These are phyloP conservation scores for Smutsia temminckii DNA, from an alignment of 2,797 vertebrate genomes.

Conservation along the genomic window DNA sequence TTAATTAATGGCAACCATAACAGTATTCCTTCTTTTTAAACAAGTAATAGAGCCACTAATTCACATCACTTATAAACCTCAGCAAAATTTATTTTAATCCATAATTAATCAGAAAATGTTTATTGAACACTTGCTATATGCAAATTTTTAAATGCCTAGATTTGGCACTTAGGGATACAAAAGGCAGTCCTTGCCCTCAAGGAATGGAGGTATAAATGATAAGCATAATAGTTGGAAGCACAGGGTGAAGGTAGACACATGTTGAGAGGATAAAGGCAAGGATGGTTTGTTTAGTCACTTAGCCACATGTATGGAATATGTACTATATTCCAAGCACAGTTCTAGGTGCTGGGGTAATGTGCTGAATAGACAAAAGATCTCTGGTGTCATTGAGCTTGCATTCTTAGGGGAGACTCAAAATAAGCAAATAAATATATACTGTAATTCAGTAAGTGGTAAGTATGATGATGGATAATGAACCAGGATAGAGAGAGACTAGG, in stretches of 20 bases:
- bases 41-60: neutral
- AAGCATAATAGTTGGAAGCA: neutral
- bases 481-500: neutral
- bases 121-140: neutral
- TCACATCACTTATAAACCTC: conserved; percentile 17
- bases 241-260: neutral
- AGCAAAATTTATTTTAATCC: conserved; percentile 9
- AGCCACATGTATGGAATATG: neutral
- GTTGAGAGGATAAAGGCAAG: neutral
- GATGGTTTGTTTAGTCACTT: neutral
- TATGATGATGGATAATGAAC: neutral
- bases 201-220: neutral
- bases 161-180: neutral
- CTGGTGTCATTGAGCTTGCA: neutral
- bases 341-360: neutral
- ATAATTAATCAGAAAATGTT: conserved; percentile 3
- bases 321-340: neutral
- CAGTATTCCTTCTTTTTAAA: neutral
- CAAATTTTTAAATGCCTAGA: neutral
- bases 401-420: neutral
- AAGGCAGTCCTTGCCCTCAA: neutral
- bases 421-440: neutral
- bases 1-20: neutral
- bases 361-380: neutral
- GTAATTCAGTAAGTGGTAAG: neutral